Evolutionary conservation across 2,888 invertebrate species (phyloP), one percentile per base, ranked within the genome.

Genomic region (Cheilosia vernalis): DNA sequence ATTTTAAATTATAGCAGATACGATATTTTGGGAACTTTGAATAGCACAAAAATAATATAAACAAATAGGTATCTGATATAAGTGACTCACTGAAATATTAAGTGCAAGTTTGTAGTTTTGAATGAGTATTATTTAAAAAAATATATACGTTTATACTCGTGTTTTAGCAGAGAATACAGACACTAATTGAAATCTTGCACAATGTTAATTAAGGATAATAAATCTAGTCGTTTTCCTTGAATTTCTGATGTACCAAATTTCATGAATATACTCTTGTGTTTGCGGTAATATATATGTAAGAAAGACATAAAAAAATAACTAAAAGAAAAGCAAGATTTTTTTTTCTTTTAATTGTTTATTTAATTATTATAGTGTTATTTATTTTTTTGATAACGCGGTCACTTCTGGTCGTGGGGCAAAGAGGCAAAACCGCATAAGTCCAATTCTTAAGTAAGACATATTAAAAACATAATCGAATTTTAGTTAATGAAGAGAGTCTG

Each of bases 1-100:
- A 49, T 24, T 49, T 60, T 17, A 60, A 51, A 70, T 37, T 37
- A 37, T 13, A 37, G 4, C 47, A 19, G 19, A 47, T 9, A n/a
- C n/a, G 37, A 37, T 13, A 37, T 9, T 19, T 47, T 47, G 51
- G 1, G 24, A 37, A 17, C 1, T 15, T 9, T 9, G 49, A n/a
- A 17, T 33, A 55, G 17, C 17, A 17, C 33, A 56, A 13, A 33
- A 0, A 55, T 55, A 27, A 9, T 53, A 27, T n/a, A 1, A 17
- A 2, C 17, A 30, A 2, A 27, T 30, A 7, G 5, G 2, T 27
- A 17, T 58, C 21, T 15, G 6, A 27, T 51, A 2, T 51, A 15
- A 15, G 51, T 15, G 51, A 51, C 15, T 24, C 24, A 24, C 27
- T 13, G 3, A 24, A 13, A 27, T 24, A 51, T 10, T 5, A 13